Conservation (phyloP, 2,797 vertebrate species). For the Rhinogobio ventralis region DNA sequence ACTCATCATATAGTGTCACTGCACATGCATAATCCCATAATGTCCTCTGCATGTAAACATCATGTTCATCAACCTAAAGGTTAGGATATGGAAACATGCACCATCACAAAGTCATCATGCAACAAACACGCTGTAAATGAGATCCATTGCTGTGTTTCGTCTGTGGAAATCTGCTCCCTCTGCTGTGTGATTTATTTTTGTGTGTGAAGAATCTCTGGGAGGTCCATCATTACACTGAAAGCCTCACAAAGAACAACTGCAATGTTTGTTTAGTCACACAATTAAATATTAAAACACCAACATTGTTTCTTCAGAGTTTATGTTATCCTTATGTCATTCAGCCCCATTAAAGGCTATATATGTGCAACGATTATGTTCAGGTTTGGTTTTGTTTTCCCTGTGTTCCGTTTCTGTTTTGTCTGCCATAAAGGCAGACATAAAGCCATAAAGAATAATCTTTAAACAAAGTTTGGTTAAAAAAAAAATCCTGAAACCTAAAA, state of each 20-base stretch:
- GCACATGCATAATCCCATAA: neutral
- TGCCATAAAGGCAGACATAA: no score
- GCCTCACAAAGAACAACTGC: neutral
- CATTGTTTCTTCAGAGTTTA: neutral
- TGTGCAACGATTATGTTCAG: no score
- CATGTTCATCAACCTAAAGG: neutral
- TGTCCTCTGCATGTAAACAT: neutral
- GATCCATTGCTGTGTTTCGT: constrained; percentile 9
- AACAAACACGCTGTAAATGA: neutral
- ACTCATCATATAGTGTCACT: neutral
- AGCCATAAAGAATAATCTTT: no score
- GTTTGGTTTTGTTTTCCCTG: no score
- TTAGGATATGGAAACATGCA: neutral
- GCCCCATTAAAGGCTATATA: no score
- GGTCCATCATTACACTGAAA: constrained; percentile 13
- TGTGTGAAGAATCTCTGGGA: constrained; percentile 40
- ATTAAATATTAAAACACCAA: neutral
- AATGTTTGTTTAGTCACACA: neutral
- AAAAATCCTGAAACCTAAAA: no score
- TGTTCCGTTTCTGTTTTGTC: no score
- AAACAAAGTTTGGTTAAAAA: no score
- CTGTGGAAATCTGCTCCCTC: constrained; percentile 16
- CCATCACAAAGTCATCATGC: neutral
- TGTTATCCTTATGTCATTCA: neutral
- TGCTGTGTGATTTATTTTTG: constrained; percentile 48